These are phyloP conservation scores for Anthonomus grandis DNA, from an alignment of 1,140 invertebrate genomes.

Conservation along the genomic window DNA sequence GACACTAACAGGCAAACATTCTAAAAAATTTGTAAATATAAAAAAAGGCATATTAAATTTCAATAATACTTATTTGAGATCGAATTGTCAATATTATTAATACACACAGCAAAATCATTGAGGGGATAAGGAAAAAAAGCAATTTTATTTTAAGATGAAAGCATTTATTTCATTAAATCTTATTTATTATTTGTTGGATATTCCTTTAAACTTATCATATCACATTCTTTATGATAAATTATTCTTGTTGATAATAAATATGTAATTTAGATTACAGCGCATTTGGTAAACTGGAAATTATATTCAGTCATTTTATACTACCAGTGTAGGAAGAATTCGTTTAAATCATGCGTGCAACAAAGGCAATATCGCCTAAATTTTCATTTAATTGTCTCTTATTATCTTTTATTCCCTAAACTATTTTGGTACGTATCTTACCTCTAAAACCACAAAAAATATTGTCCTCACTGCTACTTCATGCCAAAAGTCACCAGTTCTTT, in stretches of 20 bases:
- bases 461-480: not conserved
- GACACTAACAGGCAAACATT: slow-evolving; percentile 1
- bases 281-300: too few relatives aligned
- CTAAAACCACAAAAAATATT: not conserved
- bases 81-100: not conserved
- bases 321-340: not conserved
- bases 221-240: too few relatives aligned
- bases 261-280: too few relatives aligned
- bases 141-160: not conserved
- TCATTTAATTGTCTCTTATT: too few relatives aligned
- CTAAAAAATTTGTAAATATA: slow-evolving; percentile 1
- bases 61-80: not conserved
- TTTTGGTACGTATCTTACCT: not conserved
- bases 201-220: too few relatives aligned
- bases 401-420: not conserved
- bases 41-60: too few relatives aligned
- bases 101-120: too few relatives aligned
- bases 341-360: not conserved
- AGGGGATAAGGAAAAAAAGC: too few relatives aligned
- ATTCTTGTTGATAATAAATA: too few relatives aligned
- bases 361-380: too few relatives aligned
- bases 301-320: too few relatives aligned
- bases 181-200: not conserved
- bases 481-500: not conserved
- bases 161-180: not conserved